Conservation (phyloP, 2,113 vertebrate genomes). For the Saccopteryx bilineata region DNA sequence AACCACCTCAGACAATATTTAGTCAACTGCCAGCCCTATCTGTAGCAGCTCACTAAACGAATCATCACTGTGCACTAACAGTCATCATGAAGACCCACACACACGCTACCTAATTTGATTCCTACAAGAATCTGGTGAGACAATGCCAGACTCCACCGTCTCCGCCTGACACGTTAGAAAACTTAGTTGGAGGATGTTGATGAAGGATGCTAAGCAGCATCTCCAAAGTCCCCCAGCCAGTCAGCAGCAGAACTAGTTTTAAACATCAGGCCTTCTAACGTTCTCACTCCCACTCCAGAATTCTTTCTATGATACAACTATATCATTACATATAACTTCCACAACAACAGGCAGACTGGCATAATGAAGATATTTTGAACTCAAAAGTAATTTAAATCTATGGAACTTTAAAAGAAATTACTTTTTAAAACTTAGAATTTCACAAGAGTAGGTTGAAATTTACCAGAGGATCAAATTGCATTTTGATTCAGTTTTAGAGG, state of each 20-base stretch:
- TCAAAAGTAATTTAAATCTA: constrained; percentile 1
- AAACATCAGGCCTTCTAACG: background rate
- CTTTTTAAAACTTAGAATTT: constrained; percentile 33
- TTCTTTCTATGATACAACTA: background rate
- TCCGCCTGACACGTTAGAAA: background rate
- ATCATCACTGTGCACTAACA: background rate
- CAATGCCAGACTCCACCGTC: background rate
- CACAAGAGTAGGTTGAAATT: background rate
- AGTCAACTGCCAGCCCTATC: background rate
- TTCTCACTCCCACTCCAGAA: background rate
- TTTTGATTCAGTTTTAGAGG: background rate
- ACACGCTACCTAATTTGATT: background rate
- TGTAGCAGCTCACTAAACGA: background rate
- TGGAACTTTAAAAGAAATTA: background rate
- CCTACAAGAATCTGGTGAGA: background rate
- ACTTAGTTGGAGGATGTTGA: background rate
- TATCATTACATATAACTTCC: background rate
- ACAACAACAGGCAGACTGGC: background rate
- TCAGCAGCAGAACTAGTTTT: background rate
- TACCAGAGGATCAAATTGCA: background rate
- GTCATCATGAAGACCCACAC: background rate
- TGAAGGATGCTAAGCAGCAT: background rate
- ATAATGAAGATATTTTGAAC: background rate
- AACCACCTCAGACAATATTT: background rate
- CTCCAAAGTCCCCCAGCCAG: background rate